Percentiles rank a stretch among this genome's conserved stretches.
phyloP scores from a whole-genome alignment of 2,113 vertebrate genomes.

The Prochilodus magdalenae region DNA sequence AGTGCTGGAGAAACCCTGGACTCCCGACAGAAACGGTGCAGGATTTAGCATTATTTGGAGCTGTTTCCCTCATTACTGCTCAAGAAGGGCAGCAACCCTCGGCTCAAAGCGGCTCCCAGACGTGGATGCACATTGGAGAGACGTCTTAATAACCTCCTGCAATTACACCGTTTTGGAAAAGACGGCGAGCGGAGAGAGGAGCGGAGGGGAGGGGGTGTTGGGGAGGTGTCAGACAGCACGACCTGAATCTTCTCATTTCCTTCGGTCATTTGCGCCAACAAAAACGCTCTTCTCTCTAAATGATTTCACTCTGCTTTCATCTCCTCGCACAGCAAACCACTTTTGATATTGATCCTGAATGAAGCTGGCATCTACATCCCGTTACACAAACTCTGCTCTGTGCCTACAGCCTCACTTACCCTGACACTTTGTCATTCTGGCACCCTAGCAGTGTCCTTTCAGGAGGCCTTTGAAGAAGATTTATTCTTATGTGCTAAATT shows the following conservation, averaged over 20 bases:
- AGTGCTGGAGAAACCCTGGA: background rate
- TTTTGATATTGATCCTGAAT: constrained; percentile 32
- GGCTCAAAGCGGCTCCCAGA: constrained; percentile 6
- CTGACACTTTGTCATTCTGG: constrained; percentile 33
- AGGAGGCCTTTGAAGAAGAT: constrained; percentile 24
- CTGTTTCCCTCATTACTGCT: constrained; percentile 13
- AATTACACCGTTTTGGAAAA: constrained; percentile 33
- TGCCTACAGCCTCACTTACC: constrained; percentile 9
- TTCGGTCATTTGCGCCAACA: constrained; percentile 37
- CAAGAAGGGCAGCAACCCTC: background rate
- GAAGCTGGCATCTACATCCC: constrained; percentile 36
- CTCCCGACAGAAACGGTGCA: background rate
- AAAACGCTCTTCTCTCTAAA: constrained; percentile 12
- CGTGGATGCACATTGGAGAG: constrained; percentile 41
- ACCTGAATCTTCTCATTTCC: constrained; percentile 33
- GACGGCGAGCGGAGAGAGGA: background rate
- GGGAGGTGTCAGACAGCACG: constrained; percentile 27
- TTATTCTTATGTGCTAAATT: background rate
- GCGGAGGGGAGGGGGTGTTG: too few relatives aligned
- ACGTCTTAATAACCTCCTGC: constrained; percentile 45
- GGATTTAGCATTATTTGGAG: constrained; percentile 16
- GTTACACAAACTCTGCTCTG: constrained; percentile 43
- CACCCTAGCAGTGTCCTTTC: constrained; percentile 39
- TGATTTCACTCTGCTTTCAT: constrained; percentile 36
- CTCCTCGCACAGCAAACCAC: background rate